Evolutionary conservation across 2,797 vertebrate genomes (phyloP), one percentile per base, ranked within the genome.

Genomic region (Thamnophis elegans): DNA sequence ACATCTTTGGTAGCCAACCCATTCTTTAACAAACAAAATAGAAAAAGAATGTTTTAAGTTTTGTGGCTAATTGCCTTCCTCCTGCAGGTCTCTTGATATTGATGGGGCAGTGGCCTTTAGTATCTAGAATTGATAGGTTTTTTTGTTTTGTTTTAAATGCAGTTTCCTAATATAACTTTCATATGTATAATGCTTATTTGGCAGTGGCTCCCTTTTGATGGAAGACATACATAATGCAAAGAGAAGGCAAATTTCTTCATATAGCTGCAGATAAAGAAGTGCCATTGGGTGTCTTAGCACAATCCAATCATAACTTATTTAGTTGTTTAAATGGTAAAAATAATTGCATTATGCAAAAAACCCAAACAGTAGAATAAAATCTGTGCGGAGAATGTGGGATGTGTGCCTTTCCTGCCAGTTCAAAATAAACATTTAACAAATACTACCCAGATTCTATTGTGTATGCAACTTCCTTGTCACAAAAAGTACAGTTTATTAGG

Each of bases 1-100:
- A 22, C 9, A 42, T n/a, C 94, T 89, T 93, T 94, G 93, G 85
- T 91, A 90, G 90, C 4, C 1, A 82, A 91, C 53, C 65, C 86
- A 89, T 26, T 53, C 91, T 47, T 90, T 90, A 65, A 53, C 2
- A 20, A 51, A 20, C 42, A 18, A 26, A 26, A 14, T 14, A 32
- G n/a, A 89, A 78, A 59, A 51, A n/a, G 12, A 78, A 65, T 54
- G 87, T 58, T 91, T 4, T n/a, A 86, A 92, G 25, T 42, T 92
- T 90, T 62, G 86, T 91, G 58, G 94, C 62, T 93, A 25, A 1
- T 11, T 26, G 54, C 8, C 28, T 56, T 78, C 7, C 5, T 36
- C 9, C 47, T 60, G 26, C 18, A 16, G n/a, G 16, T 36, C 18
- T n/a, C n/a, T 42, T 26, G 20, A 58, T 14, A 54, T 56, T 59